Base-by-base conservation (phyloP, 64 coral and sea anemone genomes). In the Actinia equina region DNA sequence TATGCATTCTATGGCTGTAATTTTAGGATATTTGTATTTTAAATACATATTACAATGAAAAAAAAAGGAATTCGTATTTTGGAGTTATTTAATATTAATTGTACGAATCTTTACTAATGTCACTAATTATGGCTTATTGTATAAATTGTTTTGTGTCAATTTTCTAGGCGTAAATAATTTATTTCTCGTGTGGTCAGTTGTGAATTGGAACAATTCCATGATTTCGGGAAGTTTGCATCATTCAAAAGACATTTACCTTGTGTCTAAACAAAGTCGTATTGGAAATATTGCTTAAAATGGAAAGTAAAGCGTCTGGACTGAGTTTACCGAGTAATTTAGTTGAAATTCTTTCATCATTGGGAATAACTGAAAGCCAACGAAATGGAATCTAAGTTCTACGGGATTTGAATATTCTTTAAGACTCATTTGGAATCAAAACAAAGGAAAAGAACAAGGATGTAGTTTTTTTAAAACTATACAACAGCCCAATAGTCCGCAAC, bases 331-430 rank as follows among this genome's bases (percentile, higher is more conserved):
- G 30, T 13, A 22, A 17, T 60, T 63, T 85, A 17, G 11, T 41
- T 20, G n/a, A 43, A 85, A 45, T 85, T 85, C 55, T 85, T 22
- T 52, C 53, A 2, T 61, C 54, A 7, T 63, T 85, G 55, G 83
- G 41, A n/a, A 62, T 85, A 57, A 85, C 17, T 42, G 83, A 85
- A 63, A 43, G 22, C 83, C 83, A 20, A 22, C 22, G 62, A 18
- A 20, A 22, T 85, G 83, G 83, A 63, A 41, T 41, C 17, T 85
- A 44, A 30, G 58, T 63, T 54, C 55, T 11, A 63, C 23, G 43
- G 56, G 52, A 43, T 30, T 9, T 27, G 55, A 59, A 6, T 85
- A 42, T 63, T 61, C 55, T 25, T 57, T 85, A 56, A 85, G 19
- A 3, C 83, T 85, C 16, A 43, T 60, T 52, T 85, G 83, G 83